Percentiles rank a stretch among this genome's conserved stretches.
Evolutionary conservation across 1,140 invertebrate genomes (phyloP).

Genomic region (Paracyclopina nana): DNA sequence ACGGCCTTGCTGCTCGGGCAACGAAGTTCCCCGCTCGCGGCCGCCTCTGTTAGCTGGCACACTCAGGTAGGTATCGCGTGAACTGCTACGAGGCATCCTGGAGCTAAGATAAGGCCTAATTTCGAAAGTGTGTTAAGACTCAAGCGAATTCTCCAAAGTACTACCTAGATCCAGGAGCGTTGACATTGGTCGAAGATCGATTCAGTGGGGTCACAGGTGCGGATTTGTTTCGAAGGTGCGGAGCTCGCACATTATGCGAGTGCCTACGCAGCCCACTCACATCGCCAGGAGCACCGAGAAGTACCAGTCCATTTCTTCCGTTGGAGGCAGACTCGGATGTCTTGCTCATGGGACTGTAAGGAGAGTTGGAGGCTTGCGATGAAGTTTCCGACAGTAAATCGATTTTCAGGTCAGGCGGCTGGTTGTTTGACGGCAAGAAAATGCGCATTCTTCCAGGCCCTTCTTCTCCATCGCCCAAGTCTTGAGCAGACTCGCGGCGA

Average conservation of each 20-base stretch:
- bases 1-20: not conserved
- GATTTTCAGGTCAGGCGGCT: conserved; percentile 4
- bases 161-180: not conserved
- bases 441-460: not conserved
- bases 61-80: conserved; percentile 1
- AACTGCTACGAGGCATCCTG: conserved; percentile 1
- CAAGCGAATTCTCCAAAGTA: too few species aligned
- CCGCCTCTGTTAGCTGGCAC: not conserved
- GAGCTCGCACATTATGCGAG: not conserved
- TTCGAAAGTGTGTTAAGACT: too few species aligned
- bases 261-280: too few species aligned
- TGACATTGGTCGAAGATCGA: not conserved
- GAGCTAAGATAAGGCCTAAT: too few species aligned
- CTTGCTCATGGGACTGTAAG: too few species aligned
- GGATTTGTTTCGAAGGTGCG: conserved; percentile 2
- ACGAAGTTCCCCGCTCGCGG: not conserved
- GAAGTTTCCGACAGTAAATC: not conserved
- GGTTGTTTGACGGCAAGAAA: conserved; percentile 3
- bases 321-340: too few species aligned
- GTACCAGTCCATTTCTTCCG: too few species aligned
- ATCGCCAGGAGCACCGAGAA: too few species aligned
- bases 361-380: too few species aligned
- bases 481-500: conserved; percentile 7
- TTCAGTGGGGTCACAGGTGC: not conserved
- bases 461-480: not conserved